Conservation (phyloP, 2,888 invertebrate species). For the Limnephilus auricula region DNA sequence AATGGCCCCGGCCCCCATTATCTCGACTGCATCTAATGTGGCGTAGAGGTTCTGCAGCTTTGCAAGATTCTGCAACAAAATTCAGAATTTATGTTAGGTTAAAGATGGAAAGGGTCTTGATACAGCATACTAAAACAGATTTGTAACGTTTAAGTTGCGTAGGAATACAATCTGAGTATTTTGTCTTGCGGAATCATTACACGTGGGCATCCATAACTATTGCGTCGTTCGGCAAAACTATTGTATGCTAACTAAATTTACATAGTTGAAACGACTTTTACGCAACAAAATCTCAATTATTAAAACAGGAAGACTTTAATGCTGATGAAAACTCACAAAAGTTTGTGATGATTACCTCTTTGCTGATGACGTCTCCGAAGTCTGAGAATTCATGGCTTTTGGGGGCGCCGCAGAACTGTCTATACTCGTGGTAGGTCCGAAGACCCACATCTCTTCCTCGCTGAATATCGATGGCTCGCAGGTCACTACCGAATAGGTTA, state of each 20-base stretch:
- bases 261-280: background rate
- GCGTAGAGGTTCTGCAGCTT: conserved; percentile 78
- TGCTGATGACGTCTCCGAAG: conserved; percentile 74
- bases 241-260: background rate
- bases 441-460: conserved; percentile 82
- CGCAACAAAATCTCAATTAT: background rate
- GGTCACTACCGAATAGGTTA: conserved; percentile 75
- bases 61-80: conserved; percentile 75
- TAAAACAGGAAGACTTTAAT: background rate
- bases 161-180: no score
- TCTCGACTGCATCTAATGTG: conserved; percentile 83
- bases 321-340: background rate
- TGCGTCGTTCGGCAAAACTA: no score
- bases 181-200: no score
- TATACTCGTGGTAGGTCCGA: conserved; percentile 81
- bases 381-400: conserved; percentile 72
- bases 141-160: no score
- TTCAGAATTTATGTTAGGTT: background rate
- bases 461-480: conserved; percentile 82
- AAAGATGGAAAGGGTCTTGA: no score
- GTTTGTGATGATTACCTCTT: conserved; percentile 70
- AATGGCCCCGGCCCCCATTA: conserved; percentile 83
- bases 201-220: no score
- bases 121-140: no score
- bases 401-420: conserved; percentile 69